These are phyloP conservation scores for Gymnobelideus leadbeateri DNA, from an alignment of 2,113 vertebrate species.

Conservation along the genomic window DNA sequence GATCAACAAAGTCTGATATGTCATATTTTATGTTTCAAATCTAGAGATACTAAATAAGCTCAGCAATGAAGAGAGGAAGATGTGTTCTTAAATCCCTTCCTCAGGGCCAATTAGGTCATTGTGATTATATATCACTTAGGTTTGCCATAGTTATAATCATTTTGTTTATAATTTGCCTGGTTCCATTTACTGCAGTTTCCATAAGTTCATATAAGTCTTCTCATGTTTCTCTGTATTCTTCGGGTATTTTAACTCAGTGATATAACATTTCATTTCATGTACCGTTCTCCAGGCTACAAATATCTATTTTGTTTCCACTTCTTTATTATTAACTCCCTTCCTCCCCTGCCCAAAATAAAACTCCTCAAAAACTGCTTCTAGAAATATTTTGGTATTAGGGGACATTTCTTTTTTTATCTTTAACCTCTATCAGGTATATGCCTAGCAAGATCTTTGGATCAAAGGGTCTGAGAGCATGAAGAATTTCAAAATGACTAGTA, in stretches of 20 bases:
- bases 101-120: neutral
- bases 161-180: neutral
- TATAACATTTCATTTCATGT: neutral
- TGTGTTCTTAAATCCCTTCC: neutral
- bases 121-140: neutral
- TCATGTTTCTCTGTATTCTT: neutral
- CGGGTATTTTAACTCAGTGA: neutral
- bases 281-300: neutral
- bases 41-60: neutral
- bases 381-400: neutral
- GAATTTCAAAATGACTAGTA: constrained; percentile 18
- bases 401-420: neutral
- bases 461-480: neutral
- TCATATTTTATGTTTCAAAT: neutral
- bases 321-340: neutral
- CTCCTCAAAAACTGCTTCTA: neutral
- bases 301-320: neutral
- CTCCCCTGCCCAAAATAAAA: neutral
- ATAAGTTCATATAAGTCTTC: neutral
- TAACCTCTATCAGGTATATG: neutral
- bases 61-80: neutral
- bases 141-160: neutral
- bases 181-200: neutral
- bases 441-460: neutral
- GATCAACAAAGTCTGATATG: neutral